phyloP scores from a whole-genome alignment of 2,797 vertebrate species.

The Cryptoblepharus egeriae region DNA sequence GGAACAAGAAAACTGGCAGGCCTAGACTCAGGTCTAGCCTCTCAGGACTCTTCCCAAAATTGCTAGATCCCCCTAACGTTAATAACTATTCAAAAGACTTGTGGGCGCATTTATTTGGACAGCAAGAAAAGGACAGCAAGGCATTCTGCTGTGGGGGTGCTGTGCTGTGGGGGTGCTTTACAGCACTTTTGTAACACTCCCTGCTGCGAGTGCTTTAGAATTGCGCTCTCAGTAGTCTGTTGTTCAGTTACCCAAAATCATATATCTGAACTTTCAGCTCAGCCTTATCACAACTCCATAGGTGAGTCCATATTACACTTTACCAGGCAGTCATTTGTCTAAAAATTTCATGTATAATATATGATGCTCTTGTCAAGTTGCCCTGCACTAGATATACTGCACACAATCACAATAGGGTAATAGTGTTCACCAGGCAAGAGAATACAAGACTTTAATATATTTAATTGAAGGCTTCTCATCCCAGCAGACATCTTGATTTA shows the following conservation, averaged over 20 bases:
- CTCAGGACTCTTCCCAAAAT: no score
- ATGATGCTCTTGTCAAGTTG: background rate
- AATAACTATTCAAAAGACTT: no score
- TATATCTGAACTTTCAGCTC: background rate
- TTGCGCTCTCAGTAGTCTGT: background rate
- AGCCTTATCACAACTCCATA: background rate
- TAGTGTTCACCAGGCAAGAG: accelerated
- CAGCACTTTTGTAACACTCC: no score
- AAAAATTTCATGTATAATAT: no score
- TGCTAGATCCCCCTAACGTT: no score
- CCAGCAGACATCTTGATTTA: background rate
- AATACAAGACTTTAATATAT: accelerated
- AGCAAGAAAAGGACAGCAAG: no score
- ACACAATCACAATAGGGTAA: background rate
- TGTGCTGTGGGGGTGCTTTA: no score
- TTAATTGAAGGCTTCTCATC: background rate
- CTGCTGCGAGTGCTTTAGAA: no score
- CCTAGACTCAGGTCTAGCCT: no score
- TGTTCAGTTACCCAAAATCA: background rate
- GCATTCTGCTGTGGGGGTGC: no score
- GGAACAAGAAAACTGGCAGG: no score
- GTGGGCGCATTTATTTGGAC: no score
- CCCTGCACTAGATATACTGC: background rate
- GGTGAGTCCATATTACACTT: background rate
- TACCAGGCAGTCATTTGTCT: background rate